Conservation (phyloP, 2,113 vertebrate genomes). For the Leuciscus idus region DNA sequence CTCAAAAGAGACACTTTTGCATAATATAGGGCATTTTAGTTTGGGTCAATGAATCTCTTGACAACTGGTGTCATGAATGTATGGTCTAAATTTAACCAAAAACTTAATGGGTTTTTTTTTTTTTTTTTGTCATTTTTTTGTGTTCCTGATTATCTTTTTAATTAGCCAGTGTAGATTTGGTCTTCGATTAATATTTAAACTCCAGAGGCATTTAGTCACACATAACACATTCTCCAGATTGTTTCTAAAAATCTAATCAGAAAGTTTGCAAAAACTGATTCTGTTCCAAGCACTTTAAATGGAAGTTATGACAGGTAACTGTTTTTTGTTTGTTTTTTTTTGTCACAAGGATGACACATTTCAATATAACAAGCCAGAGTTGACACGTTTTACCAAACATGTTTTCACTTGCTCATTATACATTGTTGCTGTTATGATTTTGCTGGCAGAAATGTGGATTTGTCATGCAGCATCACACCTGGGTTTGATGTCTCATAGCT, state of each 20-base stretch:
- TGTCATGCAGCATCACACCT: neutral
- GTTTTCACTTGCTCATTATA: neutral
- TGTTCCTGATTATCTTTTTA: constrained; percentile 46
- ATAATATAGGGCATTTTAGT: constrained; percentile 18
- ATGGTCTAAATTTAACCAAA: constrained; percentile 40
- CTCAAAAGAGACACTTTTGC: too few relatives aligned
- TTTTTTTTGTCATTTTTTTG: neutral
- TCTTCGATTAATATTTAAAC: constrained; percentile 14
- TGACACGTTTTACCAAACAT: neutral
- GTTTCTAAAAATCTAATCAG: neutral
- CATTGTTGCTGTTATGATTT: neutral
- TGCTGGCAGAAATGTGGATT: neutral
- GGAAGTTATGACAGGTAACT: neutral
- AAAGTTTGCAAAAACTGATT: neutral
- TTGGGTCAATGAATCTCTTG: constrained; percentile 43
- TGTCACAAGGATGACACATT: neutral
- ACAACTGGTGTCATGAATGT: constrained; percentile 16
- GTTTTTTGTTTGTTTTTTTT: neutral
- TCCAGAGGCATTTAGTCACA: neutral
- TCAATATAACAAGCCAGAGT: neutral
- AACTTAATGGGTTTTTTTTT: constrained; percentile 1
- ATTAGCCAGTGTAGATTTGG: constrained; percentile 71
- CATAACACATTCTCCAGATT: neutral
- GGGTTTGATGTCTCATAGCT: neutral
- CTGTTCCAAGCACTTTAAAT: neutral